Conservation (phyloP, 2,797 vertebrate species). For the Intellagama lesueurii region DNA sequence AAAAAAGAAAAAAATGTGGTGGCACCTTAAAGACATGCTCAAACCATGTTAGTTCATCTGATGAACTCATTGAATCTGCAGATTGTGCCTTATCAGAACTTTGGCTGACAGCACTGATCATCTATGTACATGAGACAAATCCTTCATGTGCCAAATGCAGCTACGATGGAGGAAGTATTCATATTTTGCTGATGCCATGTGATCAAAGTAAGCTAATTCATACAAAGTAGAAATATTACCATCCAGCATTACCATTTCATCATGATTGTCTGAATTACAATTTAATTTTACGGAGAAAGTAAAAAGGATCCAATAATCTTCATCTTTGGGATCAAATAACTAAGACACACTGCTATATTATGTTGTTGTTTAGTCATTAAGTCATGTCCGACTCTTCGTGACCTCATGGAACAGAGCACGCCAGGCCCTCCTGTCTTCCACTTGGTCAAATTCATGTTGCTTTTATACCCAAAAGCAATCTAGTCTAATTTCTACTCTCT, state of each 20-base stretch:
- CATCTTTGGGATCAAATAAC: slow-evolving; percentile 12
- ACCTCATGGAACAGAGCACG: no score
- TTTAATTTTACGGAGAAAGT: not conserved
- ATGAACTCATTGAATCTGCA: not conserved
- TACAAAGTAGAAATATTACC: not conserved
- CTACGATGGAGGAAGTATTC: not conserved
- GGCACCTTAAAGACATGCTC: no score
- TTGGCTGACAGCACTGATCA: not conserved
- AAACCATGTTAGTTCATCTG: not conserved
- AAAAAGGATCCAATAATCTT: slow-evolving; percentile 16
- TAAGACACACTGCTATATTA: not conserved
- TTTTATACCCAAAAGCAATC: not conserved
- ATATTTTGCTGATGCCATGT: not conserved
- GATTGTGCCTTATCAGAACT: not conserved
- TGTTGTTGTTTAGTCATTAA: no score
- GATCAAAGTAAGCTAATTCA: not conserved
- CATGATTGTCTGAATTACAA: not conserved
- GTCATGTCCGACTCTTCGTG: no score
- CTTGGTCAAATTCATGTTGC: not conserved
- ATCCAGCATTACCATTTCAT: slow-evolving; percentile 2
- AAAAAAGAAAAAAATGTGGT: no score
- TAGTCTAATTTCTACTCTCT: slow-evolving; percentile 31
- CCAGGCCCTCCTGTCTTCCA: no score
- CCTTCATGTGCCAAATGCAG: not conserved
- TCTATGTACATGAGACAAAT: not conserved